Conservation (phyloP, 2,797 vertebrate species). For the Arrhamphus sclerolepis region DNA sequence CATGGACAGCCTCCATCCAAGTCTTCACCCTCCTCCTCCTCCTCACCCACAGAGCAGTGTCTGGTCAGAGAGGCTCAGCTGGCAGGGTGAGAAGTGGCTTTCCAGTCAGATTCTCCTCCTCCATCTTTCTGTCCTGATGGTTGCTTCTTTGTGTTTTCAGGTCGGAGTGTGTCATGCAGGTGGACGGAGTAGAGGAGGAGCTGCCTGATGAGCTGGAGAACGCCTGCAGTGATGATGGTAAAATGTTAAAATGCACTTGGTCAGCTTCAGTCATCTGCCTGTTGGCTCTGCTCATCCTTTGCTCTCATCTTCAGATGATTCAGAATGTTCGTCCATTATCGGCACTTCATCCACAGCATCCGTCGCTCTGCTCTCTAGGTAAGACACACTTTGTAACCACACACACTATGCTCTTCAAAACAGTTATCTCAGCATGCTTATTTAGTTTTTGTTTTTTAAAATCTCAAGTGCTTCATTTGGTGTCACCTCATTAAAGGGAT, state of each 20-base stretch:
- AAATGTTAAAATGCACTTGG: background rate
- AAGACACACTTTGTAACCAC: slow-evolving; percentile 29
- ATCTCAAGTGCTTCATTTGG: background rate
- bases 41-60: slow-evolving; percentile 58
- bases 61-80: slow-evolving; percentile 10
- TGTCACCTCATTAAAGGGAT: background rate
- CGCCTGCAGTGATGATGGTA: slow-evolving; percentile 79
- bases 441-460: no score
- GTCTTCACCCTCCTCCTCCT: slow-evolving; percentile 10
- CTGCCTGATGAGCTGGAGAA: slow-evolving; percentile 84
- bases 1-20: slow-evolving; percentile 25
- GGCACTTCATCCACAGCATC: slow-evolving; percentile 73
- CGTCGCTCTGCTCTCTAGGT: slow-evolving; percentile 76
- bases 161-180: slow-evolving; percentile 52
- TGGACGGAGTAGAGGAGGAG: slow-evolving; percentile 82
- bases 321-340: slow-evolving; percentile 76
- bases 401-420: background rate
- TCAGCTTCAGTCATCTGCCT: background rate
- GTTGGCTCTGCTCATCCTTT: background rate
- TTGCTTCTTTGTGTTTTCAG: slow-evolving; percentile 42
- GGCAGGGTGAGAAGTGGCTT: slow-evolving; percentile 42
- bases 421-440: no score
- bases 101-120: background rate
- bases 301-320: slow-evolving; percentile 73
- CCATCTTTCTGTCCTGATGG: background rate